A percentile compares a stretch with the other conserved stretches of the same genome.
These are phyloP conservation scores for Chymomyza fuscimana DNA, from an alignment of 2,888 invertebrate species.

Conservation along the genomic window DNA sequence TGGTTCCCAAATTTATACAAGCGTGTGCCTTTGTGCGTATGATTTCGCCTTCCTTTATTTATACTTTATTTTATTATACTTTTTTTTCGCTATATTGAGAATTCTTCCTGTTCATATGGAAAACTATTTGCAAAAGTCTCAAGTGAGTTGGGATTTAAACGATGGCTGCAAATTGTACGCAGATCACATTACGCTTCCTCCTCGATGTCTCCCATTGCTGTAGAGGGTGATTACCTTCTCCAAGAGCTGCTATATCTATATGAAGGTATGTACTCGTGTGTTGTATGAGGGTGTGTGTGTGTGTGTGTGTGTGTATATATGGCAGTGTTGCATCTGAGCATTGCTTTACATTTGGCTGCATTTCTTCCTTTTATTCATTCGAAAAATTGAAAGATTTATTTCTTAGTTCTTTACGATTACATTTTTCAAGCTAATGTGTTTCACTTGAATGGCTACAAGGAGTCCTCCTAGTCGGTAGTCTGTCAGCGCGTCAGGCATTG, in stretches of 20 bases:
- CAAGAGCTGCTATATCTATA: background rate
- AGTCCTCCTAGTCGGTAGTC: conserved; percentile 44
- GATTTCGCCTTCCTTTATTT: conserved; percentile 57
- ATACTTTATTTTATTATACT: conserved; percentile 52
- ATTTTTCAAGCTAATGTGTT: conserved; percentile 67
- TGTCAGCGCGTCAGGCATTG: conserved; percentile 63
- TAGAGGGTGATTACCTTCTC: background rate
- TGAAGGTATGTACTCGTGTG: background rate
- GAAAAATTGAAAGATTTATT: conserved; percentile 79
- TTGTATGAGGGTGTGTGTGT: background rate
- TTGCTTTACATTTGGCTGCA: conserved; percentile 68
- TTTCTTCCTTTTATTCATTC: conserved; percentile 64
- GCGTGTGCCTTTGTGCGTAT: conserved; percentile 53
- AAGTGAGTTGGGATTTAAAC: conserved; percentile 67
- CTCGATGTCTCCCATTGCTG: conserved; percentile 28
- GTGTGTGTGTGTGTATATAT: conserved; percentile 4
- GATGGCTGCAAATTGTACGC: conserved; percentile 70
- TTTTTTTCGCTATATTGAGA: conserved; percentile 37
- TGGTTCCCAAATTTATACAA: conserved; percentile 55
- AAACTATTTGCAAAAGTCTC: conserved; percentile 72
- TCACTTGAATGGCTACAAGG: conserved; percentile 57
- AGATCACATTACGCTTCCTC: conserved; percentile 66
- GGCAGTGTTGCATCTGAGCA: conserved; percentile 32
- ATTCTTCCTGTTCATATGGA: conserved; percentile 59
- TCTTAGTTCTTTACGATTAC: conserved; percentile 68